Base-by-base conservation (phyloP, 1,140 invertebrate genomes). In the Trinorchestia longiramus region DNA sequence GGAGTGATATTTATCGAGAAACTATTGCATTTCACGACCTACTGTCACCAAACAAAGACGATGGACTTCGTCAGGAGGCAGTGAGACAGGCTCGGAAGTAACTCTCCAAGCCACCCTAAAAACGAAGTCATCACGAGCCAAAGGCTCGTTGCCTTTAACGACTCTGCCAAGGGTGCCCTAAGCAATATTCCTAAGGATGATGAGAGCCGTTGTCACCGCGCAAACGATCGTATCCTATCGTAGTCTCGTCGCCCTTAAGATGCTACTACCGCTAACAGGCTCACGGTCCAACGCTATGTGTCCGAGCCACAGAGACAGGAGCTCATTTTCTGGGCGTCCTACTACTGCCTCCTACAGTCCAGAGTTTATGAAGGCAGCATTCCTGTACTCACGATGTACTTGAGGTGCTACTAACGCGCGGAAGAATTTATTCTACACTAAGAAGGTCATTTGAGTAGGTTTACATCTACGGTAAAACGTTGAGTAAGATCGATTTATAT, bases 151-250 rank as follows among this genome's bases (percentile, higher is more conserved):
- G 43, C 92, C 92, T 40, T 94, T 94, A 94, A 94, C 92, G 44
- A 94, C 92, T 45, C 43, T 11, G 40, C 44, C 41, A 40, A 94
- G 92, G 92, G 44, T 47, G 43, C 44, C 92, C 43, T 44, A 43
- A n/a, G 92, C 92, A 94, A 94, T 94, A 94, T 94, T 94, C 92
- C 43, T 40, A 44, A 43, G 43, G 92, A 45, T 45, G 92, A 45
- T 94, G 92, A 94, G 92, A 94, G 92, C 47, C 92, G 92, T 94
- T 45, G 92, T 94, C 43, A 94, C 92, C 92, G 43, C 43, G 92
- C 92, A 94, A 94, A 94, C 92, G 62, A 77, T 77, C 62, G 62
- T 77, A 77, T 77, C 62, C 62, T 77, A 77, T 77, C 62, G 62
- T 77, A 77, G 62, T 77, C 62, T 77, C 62, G 62, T 77, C 62